Base-by-base conservation (phyloP, 1,140 invertebrate species). In the Neodiprion lecontei region DNA sequence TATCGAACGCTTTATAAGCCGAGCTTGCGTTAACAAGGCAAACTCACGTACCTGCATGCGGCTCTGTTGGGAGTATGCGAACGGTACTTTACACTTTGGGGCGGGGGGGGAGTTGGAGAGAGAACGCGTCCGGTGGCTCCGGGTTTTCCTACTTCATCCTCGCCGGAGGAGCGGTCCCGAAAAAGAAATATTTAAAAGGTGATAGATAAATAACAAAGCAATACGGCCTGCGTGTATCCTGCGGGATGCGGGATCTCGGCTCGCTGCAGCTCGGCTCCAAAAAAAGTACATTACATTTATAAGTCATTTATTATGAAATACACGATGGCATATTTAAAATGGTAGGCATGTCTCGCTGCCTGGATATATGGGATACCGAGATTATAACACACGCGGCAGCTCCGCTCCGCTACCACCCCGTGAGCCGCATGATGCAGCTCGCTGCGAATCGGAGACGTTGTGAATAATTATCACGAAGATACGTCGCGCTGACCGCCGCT, bases 241-340 rank as follows among this genome's bases (percentile, higher is more conserved):
- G 28, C 28, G 53, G n/a, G 53, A 61, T 12, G 11, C 11, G 4
- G 53, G n/a, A 61, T 61, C 53, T 17, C 53, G 5, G 53, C 11
- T 61, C 11, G 53, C 11, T 14, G 53, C 10, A 11, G 50, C 53
- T 40, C 11, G 53, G 67, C 67, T 69, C 23, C 49, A 70, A 76
- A 87, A 88, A 84, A 87, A 86, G 81, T 84, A 83, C 83, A 84
- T 84, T 84, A 82, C 85, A 88, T 88, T 88, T 88, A 87, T 88
- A 87, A 86, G 87, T 88, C 84, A 88, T 88, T 88, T 88, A 88
- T 88, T 88, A 87, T 88, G 85, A 88, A 88, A 87, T 88, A 88
- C 87, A 88, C 86, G 86, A 88, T 86, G 83, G 85, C 86, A 84
- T 87, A 88, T 88, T 88, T 87, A 86, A 88, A 88, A 88, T 87